Percentiles rank a stretch among this genome's conserved stretches.
These are phyloP conservation scores for Hyles lineata DNA, from an alignment of 2,888 invertebrate species.

Conservation along the genomic window DNA sequence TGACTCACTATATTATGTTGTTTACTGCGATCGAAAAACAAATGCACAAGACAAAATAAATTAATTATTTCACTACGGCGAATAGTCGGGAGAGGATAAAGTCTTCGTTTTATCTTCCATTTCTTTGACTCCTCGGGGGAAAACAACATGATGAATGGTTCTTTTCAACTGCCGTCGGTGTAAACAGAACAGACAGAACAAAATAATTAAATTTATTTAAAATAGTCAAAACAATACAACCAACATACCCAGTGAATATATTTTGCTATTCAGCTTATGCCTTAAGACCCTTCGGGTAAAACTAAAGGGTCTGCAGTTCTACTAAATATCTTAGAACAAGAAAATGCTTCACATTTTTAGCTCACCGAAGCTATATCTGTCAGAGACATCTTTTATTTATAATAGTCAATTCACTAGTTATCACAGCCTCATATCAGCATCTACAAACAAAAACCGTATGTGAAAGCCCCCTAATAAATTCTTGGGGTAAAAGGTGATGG, in stretches of 20 bases:
- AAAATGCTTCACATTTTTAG: too few relatives aligned
- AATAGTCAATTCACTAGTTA: too few relatives aligned
- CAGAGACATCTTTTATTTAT: too few relatives aligned
- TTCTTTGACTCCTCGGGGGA: constrained; percentile 34
- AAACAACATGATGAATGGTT: constrained; percentile 40
- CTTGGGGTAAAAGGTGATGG: too few relatives aligned
- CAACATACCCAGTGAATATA: neutral
- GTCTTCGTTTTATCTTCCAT: constrained; percentile 41
- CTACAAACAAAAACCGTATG: too few relatives aligned
- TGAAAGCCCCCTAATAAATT: too few relatives aligned
- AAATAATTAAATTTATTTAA: constrained; percentile 30
- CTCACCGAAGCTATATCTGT: too few relatives aligned
- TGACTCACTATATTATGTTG: neutral
- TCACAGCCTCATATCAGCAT: too few relatives aligned
- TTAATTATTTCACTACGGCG: neutral
- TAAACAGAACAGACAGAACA: constrained; percentile 12
- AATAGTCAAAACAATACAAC: constrained; percentile 10
- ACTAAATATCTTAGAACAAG: too few relatives aligned
- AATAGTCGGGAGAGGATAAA: constrained; percentile 38
- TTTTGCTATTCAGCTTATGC: too few relatives aligned
- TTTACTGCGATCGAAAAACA: constrained; percentile 3
- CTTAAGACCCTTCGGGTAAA: too few relatives aligned
- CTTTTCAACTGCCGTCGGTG: constrained; percentile 24
- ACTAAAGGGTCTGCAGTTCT: too few relatives aligned
- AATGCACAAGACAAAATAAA: constrained; percentile 8